phyloP scores from a whole-genome alignment of 2,113 vertebrate genomes.

The Microtus richardsoni region DNA sequence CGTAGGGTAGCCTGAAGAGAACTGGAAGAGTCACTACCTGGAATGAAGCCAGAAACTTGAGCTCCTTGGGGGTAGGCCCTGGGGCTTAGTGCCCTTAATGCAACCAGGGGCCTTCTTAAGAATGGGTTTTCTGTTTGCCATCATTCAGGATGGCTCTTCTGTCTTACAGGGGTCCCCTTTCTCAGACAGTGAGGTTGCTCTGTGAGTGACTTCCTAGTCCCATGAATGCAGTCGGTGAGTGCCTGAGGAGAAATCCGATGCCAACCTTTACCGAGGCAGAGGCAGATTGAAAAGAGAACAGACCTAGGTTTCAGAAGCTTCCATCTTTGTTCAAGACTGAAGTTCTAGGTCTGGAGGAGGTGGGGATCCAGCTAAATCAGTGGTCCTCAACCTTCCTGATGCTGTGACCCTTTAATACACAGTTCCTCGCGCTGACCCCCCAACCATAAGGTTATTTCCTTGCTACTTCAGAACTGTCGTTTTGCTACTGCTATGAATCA shows the following conservation, averaged over 20 bases:
- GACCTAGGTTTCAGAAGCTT: background rate
- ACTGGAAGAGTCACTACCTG: constrained; percentile 13
- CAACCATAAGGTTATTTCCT: background rate
- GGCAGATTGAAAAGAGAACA: background rate
- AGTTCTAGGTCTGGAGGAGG: background rate
- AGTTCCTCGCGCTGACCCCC: background rate
- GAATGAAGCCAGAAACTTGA: constrained; percentile 40
- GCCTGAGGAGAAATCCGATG: background rate
- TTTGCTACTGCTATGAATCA: background rate
- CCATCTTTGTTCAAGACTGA: background rate
- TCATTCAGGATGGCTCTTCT: constrained; percentile 14
- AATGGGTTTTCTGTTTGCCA: constrained; percentile 2
- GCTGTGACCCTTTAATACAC: background rate
- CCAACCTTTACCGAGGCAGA: background rate
- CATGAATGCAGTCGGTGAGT: background rate
- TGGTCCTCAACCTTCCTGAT: background rate
- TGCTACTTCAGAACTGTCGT: background rate
- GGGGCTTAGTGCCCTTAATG: background rate
- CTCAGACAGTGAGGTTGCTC: background rate
- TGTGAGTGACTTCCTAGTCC: constrained; percentile 28
- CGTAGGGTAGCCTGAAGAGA: background rate
- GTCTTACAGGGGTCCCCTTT: background rate
- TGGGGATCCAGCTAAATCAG: background rate
- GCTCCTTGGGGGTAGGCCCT: background rate
- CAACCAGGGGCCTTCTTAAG: background rate